These are phyloP conservation scores for Nemapogon koenigi DNA, from an alignment of 2,888 invertebrate species.

Conservation along the genomic window DNA sequence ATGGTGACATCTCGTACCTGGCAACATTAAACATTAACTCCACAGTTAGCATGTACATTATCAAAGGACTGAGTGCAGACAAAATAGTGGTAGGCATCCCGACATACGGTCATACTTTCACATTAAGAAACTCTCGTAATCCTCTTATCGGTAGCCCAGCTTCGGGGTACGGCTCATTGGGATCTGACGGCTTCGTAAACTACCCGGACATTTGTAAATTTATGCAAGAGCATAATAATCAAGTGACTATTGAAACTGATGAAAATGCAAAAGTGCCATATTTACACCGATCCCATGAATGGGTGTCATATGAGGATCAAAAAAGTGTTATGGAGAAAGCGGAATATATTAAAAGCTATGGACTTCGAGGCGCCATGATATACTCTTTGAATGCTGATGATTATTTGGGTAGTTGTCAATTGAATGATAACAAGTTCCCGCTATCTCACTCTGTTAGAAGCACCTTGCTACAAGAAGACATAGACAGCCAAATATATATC, in stretches of 20 bases:
- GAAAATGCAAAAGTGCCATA: constrained; percentile 78
- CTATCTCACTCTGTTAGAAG: constrained; percentile 29
- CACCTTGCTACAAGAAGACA: constrained; percentile 13
- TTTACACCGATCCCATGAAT: constrained; percentile 71
- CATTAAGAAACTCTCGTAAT: constrained; percentile 71
- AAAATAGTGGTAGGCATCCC: constrained; percentile 88
- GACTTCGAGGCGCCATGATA: constrained; percentile 83
- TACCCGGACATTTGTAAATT: constrained; percentile 76
- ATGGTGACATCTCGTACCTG: constrained; percentile 68
- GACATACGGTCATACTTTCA: constrained; percentile 84
- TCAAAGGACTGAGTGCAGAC: constrained; percentile 74
- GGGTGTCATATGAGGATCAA: constrained; percentile 84
- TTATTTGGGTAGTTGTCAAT: constrained; percentile 64
- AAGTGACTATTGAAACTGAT: constrained; percentile 66
- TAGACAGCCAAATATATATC: too few species aligned
- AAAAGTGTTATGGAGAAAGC: constrained; percentile 76
- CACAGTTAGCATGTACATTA: constrained; percentile 78
- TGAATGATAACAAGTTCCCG: constrained; percentile 22
- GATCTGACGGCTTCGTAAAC: constrained; percentile 73
- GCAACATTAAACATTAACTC: constrained; percentile 82
- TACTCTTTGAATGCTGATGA: constrained; percentile 86
- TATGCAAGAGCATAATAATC: constrained; percentile 48
- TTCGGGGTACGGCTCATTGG: constrained; percentile 71
- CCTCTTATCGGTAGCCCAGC: constrained; percentile 75
- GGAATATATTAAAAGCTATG: constrained; percentile 65